phyloP scores from a whole-genome alignment of 1,140 invertebrate species.

The Saccostrea glomerata region DNA sequence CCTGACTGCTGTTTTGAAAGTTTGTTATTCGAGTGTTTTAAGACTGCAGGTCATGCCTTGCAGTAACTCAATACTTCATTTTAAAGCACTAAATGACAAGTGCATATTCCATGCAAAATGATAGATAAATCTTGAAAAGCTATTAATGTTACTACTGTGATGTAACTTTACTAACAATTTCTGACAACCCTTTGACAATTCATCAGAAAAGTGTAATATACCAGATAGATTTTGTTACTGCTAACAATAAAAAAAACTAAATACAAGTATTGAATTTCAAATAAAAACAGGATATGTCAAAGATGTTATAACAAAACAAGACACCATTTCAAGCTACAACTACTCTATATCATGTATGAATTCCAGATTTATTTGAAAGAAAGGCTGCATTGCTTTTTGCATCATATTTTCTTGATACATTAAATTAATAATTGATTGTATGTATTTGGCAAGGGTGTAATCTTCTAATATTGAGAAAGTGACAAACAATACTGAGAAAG shows the following conservation, averaged over 20 bases:
- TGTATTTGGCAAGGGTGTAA: no score
- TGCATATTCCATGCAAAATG: slow-evolving; percentile 19
- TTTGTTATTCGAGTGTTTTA: slow-evolving; percentile 17
- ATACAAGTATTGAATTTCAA: slow-evolving; percentile 1
- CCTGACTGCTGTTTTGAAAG: slow-evolving; percentile 21
- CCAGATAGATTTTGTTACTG: background rate
- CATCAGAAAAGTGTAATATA: background rate
- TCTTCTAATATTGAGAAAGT: no score
- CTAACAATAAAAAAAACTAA: background rate
- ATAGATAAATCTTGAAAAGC: slow-evolving; percentile 9
- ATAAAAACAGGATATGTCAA: background rate
- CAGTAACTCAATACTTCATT: slow-evolving; percentile 34
- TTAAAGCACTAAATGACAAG: slow-evolving; percentile 15
- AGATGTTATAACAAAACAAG: no score
- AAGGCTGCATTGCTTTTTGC: no score
- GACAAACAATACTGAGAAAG: no score
- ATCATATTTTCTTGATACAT: no score
- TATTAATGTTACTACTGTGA: slow-evolving; percentile 24
- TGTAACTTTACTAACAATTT: slow-evolving; percentile 4
- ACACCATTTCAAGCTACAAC: background rate
- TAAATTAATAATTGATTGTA: no score
- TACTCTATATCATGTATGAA: background rate
- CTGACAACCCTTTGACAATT: background rate
- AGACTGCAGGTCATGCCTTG: slow-evolving; percentile 2
- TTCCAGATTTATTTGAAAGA: no score